Conservation (phyloP, 2,888 invertebrate genomes). For the Microdon myrmicae region DNA sequence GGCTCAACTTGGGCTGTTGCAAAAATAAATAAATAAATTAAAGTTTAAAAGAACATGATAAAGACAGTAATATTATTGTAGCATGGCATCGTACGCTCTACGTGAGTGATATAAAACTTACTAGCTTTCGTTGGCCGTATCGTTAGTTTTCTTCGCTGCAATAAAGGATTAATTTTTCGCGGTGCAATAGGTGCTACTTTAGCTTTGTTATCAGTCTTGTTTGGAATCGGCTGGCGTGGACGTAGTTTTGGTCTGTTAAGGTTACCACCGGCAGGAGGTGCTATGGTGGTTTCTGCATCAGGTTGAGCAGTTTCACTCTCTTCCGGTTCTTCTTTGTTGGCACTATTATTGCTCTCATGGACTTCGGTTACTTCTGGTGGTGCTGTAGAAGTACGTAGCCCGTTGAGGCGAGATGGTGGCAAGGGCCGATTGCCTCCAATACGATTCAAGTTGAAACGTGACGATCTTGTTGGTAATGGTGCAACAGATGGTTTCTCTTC, state of each 20-base stretch:
- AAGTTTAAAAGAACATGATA: neutral
- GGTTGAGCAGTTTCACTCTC: slow-evolving; percentile 44
- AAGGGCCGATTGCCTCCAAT: slow-evolving; percentile 60
- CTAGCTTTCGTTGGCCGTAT: slow-evolving; percentile 65
- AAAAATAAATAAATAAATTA: too few species aligned
- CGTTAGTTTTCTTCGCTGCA: slow-evolving; percentile 63
- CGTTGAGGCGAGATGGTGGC: slow-evolving; percentile 60
- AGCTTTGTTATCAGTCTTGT: slow-evolving; percentile 64
- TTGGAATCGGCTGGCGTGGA: slow-evolving; percentile 63
- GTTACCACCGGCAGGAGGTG: slow-evolving; percentile 53
- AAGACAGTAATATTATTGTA: neutral
- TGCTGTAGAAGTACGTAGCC: slow-evolving; percentile 55
- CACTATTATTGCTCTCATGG: slow-evolving; percentile 60
- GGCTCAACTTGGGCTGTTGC: too few species aligned
- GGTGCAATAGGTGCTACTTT: slow-evolving; percentile 56
- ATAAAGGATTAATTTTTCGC: slow-evolving; percentile 65
- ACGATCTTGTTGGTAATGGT: slow-evolving; percentile 58
- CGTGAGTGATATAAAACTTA: slow-evolving; percentile 26
- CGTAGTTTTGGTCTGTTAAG: slow-evolving; percentile 65
- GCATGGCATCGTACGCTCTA: neutral
- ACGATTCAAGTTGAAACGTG: slow-evolving; percentile 64
- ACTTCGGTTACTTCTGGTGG: slow-evolving; percentile 56
- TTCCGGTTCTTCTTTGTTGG: slow-evolving; percentile 57
- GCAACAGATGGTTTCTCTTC: slow-evolving; percentile 56
- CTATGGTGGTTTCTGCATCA: slow-evolving; percentile 54